Conservation (phyloP, 2,797 vertebrate species). For the Xenopus petersii region DNA sequence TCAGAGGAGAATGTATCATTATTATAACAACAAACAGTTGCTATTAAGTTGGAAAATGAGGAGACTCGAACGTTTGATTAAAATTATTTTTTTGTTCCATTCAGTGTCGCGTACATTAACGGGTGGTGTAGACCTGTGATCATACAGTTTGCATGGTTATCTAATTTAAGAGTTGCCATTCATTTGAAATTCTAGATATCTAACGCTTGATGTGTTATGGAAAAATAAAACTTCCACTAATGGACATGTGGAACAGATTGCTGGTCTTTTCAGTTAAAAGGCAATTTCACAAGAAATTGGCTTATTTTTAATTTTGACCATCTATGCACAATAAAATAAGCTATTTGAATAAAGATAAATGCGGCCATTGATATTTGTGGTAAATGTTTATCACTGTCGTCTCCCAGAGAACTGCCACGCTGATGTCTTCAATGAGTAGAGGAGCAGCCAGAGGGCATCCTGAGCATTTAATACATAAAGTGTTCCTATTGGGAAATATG, state of each 20-base stretch:
- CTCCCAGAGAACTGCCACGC: constrained; percentile 32
- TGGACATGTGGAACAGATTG: constrained; percentile 45
- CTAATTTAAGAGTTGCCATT: constrained; percentile 71
- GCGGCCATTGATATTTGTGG: constrained; percentile 46
- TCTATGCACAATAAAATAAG: constrained; percentile 46
- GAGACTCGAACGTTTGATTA: constrained; percentile 97
- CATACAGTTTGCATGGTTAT: constrained; percentile 49
- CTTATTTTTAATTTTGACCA: constrained; percentile 50
- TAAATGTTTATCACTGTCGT: constrained; percentile 45
- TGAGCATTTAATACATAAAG: constrained; percentile 8
- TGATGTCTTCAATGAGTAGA: constrained; percentile 38
- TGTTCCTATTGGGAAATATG: constrained; percentile 30
- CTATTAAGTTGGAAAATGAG: constrained; percentile 96
- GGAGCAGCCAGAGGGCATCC: constrained; percentile 38
- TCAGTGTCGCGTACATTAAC: constrained; percentile 81
- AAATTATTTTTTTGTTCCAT: constrained; percentile 81
- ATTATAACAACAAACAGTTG: constrained; percentile 93
- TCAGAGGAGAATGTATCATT: constrained; percentile 93
- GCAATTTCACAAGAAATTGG: constrained; percentile 41
- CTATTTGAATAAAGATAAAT: constrained; percentile 47
- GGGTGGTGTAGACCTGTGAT: constrained; percentile 68
- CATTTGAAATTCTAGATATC: constrained; percentile 63
- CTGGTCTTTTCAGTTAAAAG: constrained; percentile 41
- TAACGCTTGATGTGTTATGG: constrained; percentile 53
- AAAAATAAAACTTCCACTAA: constrained; percentile 31